Percentiles rank a stretch among this genome's conserved stretches.
These are phyloP conservation scores for Meliscaeva auricollis DNA, from an alignment of 2,888 invertebrate species.

Conservation along the genomic window DNA sequence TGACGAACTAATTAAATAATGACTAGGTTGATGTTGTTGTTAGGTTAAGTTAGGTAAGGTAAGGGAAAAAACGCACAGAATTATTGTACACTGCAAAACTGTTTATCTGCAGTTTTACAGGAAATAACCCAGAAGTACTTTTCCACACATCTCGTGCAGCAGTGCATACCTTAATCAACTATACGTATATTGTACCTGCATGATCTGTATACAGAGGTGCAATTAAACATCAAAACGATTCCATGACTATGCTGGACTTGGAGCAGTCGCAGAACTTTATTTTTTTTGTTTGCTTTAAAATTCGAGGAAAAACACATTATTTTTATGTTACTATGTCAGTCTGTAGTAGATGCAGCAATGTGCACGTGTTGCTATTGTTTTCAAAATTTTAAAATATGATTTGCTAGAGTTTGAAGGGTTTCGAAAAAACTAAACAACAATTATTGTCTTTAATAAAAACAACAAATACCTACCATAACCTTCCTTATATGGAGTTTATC, in stretches of 20 bases:
- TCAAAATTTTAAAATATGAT: neutral
- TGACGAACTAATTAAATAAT: constrained; percentile 65
- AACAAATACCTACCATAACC: constrained; percentile 7
- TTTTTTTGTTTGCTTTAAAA: neutral
- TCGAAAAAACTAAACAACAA: no score
- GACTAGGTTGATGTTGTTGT: neutral
- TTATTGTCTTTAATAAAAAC: neutral
- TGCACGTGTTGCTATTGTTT: neutral
- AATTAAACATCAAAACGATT: constrained; percentile 37
- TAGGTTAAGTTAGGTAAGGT: constrained; percentile 23
- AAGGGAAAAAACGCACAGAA: constrained; percentile 38
- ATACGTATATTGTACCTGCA: neutral
- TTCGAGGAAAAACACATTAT: neutral
- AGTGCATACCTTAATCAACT: constrained; percentile 7
- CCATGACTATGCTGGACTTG: constrained; percentile 36
- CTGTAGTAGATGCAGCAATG: neutral
- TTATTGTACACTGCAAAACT: neutral
- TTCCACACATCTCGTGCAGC: constrained; percentile 71
- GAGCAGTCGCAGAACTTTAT: constrained; percentile 19
- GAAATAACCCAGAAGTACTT: constrained; percentile 69
- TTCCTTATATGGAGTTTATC: constrained; percentile 11
- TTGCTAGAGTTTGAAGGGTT: no score
- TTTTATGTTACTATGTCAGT: no score
- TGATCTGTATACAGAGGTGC: neutral
- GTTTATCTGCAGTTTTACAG: constrained; percentile 27